Conservation (phyloP, 2,113 vertebrate genomes). For the Pygathrix nemaeus region DNA sequence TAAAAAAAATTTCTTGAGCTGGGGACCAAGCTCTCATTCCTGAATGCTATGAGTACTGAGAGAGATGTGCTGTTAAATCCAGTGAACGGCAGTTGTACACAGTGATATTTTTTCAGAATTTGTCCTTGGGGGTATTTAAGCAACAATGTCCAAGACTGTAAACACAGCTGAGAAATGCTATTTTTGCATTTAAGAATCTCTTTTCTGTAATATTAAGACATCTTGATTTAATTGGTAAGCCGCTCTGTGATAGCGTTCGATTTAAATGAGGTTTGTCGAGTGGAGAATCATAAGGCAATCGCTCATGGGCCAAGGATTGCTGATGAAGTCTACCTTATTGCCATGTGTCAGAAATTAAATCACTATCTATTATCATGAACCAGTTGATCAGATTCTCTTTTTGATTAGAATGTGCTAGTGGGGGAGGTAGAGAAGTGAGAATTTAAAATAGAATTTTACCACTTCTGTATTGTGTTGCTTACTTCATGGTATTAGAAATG, state of each 20-base stretch:
- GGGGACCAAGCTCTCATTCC: neutral
- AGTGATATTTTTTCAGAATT: constrained; percentile 75
- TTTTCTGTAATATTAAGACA: constrained; percentile 72
- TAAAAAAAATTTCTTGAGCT: neutral
- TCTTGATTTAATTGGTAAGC: constrained; percentile 79
- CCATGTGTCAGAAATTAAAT: constrained; percentile 64
- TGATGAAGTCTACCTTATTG: constrained; percentile 60
- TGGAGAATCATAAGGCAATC: constrained; percentile 50
- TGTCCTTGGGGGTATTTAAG: constrained; percentile 72
- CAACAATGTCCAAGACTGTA: constrained; percentile 63
- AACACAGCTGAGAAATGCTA: constrained; percentile 67
- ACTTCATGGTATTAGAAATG: neutral
- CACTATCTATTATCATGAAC: constrained; percentile 55
- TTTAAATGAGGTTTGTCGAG: constrained; percentile 77
- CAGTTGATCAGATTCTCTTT: constrained; percentile 58
- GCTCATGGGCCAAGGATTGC: constrained; percentile 42
- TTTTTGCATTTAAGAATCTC: constrained; percentile 75
- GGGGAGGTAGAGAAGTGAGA: constrained; percentile 40
- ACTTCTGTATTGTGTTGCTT: constrained; percentile 7
- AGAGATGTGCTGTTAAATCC: neutral
- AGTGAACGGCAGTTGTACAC: constrained; percentile 68
- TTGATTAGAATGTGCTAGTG: neutral
- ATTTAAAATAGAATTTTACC: constrained; percentile 42
- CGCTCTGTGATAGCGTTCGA: constrained; percentile 49
- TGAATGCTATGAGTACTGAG: neutral